Percentiles rank a stretch among this genome's conserved stretches.
Conservation (phyloP, 2,113 vertebrate genomes). For the Oncorhynchus masou region DNA sequence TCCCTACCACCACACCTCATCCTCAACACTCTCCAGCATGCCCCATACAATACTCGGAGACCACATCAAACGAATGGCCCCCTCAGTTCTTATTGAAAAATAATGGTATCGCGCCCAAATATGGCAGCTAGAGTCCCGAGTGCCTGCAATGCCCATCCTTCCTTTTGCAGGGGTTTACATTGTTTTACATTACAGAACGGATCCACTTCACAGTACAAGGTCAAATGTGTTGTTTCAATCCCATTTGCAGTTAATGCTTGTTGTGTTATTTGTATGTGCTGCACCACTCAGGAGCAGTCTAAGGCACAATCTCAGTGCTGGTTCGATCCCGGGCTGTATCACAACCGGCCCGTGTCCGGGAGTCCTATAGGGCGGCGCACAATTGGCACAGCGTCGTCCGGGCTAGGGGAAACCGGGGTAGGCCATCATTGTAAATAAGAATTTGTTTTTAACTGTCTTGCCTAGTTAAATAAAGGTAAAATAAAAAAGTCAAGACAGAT, state of each 20-base stretch:
- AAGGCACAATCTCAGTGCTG: too few species aligned
- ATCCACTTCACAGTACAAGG: conserved; percentile 13
- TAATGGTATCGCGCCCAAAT: conserved; percentile 66
- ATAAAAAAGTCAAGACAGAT: neutral
- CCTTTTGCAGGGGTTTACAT: conserved; percentile 38
- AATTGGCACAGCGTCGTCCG: too few species aligned
- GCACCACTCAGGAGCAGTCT: too few species aligned
- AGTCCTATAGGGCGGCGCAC: too few species aligned
- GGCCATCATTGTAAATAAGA: too few species aligned
- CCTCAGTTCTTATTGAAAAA: conserved; percentile 68
- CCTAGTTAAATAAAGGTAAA: too few species aligned
- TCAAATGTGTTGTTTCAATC: neutral
- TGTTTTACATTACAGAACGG: conserved; percentile 44
- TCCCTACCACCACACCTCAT: conserved; percentile 34
- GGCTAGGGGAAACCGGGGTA: too few species aligned
- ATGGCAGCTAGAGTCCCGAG: conserved; percentile 60
- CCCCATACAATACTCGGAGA: conserved; percentile 66
- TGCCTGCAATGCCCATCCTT: conserved; percentile 38
- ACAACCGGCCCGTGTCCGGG: too few species aligned
- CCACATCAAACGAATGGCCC: conserved; percentile 75
- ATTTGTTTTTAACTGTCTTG: too few species aligned
- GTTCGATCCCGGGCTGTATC: too few species aligned
- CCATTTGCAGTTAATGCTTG: conserved; percentile 2
- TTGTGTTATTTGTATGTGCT: neutral
- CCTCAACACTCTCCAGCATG: conserved; percentile 69